Evolutionary conservation across 2,888 invertebrate genomes (phyloP), one percentile per base, ranked within the genome.

Genomic region (Leucophora obtusa): DNA sequence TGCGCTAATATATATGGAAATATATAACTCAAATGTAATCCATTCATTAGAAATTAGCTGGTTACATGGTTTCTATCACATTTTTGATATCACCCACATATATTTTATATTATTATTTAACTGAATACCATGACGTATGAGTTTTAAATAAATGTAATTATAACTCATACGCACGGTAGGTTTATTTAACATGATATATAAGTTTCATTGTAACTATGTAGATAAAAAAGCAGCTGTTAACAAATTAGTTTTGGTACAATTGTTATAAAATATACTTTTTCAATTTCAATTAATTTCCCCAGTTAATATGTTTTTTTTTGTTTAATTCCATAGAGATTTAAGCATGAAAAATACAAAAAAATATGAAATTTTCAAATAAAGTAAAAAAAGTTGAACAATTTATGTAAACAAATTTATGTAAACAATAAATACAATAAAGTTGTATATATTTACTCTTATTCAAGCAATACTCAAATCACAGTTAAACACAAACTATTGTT

Each of bases 301-400:
- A 53, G 73, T 53, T 66, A 66, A 74, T 66, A 66, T 51, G 15
- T n/a, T 18, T 18, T 59, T 28, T 50, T 47, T 28, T 35, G 7
- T 15, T 69, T 33, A 24, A 62, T 53, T 75, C 75, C 68, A 54
- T 50, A 21, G 75, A 59, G 73, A 66, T 59, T 28, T 59, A 53
- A 73, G 28, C 21, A 10, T 17, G 38, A 21, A 62, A 62, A 63
- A 51, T n/a, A 59, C 53, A 38, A 43, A 53, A 53, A 8, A 11
- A 60, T 35, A 60, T 6, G 8, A 24, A 66, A 53, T 7, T 15
- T 15, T 1, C 3, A 54, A 38, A 43, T n/a, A 43, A 18, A 18
- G 1, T n/a, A n/a, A 4, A 10, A 35, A 58, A 11, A 3, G 17
- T 38, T 38, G 38, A 14, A 11, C 10, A 38, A 38, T 38, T 38